Percentiles rank a stretch among this genome's conserved stretches.
These are phyloP conservation scores for Microctenopoma lineatum DNA, from an alignment of 2,797 vertebrate genomes.

Conservation along the genomic window DNA sequence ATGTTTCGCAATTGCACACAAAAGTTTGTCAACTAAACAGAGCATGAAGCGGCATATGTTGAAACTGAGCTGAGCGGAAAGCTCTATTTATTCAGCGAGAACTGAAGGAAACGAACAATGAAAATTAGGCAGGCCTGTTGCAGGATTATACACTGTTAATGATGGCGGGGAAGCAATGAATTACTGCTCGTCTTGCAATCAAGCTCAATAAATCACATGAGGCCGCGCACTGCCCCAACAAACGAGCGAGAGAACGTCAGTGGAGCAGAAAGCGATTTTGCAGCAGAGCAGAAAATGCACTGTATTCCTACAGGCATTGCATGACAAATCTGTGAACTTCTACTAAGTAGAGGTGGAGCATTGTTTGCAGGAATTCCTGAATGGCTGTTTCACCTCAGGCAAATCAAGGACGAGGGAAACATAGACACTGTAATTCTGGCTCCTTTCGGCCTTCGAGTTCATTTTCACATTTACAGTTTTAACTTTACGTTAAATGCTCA, in stretches of 20 bases:
- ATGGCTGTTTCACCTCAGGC: conserved; percentile 56
- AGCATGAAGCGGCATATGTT: conserved; percentile 53
- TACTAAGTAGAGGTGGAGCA: conserved; percentile 60
- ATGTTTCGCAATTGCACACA: conserved; percentile 58
- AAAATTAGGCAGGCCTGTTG: conserved; percentile 34
- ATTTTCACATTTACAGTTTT: conserved; percentile 26
- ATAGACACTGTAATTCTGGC: conserved; percentile 5
- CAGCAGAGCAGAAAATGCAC: conserved; percentile 75
- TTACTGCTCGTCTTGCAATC: conserved; percentile 65
- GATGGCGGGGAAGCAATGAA: conserved; percentile 44
- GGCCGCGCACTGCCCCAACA: conserved; percentile 60
- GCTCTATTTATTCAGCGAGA: conserved; percentile 18
- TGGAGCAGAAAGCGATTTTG: conserved; percentile 74
- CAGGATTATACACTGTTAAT: conserved; percentile 49
- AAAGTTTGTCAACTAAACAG: conserved; percentile 71
- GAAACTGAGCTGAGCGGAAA: conserved; percentile 19
- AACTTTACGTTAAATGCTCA: conserved; percentile 1
- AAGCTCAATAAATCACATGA: conserved; percentile 73
- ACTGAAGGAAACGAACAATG: conserved; percentile 37
- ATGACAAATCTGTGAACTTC: conserved; percentile 77
- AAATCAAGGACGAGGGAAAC: conserved; percentile 30
- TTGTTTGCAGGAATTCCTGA: conserved; percentile 75
- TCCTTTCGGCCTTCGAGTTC: conserved; percentile 33
- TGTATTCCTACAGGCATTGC: conserved; percentile 81
- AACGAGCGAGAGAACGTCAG: conserved; percentile 58